Conservation (phyloP, 2,888 invertebrate genomes). For the Entomobrya proxima region DNA sequence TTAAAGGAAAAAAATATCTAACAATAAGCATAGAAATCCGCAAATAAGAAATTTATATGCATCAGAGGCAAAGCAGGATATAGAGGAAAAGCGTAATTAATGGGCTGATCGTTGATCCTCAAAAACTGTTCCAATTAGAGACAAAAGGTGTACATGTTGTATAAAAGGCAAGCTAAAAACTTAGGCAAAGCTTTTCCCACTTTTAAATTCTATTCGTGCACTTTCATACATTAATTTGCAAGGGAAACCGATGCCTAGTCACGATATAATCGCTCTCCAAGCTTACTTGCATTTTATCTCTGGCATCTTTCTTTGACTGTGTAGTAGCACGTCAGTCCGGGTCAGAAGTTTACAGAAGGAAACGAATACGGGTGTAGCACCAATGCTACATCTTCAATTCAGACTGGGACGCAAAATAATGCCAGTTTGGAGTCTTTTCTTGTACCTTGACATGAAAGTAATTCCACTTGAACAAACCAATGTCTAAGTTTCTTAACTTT, state of each 20-base stretch:
- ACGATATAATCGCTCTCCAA: not conserved
- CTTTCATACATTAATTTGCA: not conserved
- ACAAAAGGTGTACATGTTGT: not conserved
- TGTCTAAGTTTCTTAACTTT: no score
- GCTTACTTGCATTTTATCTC: no score
- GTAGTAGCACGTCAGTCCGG: no score
- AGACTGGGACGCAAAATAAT: no score
- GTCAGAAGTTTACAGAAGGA: no score
- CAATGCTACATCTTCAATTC: no score
- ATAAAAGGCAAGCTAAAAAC: not conserved
- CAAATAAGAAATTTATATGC: not conserved
- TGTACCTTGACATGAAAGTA: no score
- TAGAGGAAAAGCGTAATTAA: not conserved
- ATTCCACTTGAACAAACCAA: no score
- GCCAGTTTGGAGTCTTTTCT: no score
- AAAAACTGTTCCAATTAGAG: not conserved
- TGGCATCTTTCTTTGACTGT: no score
- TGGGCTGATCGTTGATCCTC: conserved; percentile 14
- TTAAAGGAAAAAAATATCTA: not conserved
- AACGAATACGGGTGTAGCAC: no score
- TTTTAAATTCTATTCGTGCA: not conserved
- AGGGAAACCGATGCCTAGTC: not conserved
- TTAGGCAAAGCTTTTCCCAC: not conserved
- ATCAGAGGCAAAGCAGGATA: no score
- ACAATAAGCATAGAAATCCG: not conserved